These are phyloP conservation scores for Cryptocephalus primarius DNA, from an alignment of 2,888 invertebrate species.

Conservation along the genomic window DNA sequence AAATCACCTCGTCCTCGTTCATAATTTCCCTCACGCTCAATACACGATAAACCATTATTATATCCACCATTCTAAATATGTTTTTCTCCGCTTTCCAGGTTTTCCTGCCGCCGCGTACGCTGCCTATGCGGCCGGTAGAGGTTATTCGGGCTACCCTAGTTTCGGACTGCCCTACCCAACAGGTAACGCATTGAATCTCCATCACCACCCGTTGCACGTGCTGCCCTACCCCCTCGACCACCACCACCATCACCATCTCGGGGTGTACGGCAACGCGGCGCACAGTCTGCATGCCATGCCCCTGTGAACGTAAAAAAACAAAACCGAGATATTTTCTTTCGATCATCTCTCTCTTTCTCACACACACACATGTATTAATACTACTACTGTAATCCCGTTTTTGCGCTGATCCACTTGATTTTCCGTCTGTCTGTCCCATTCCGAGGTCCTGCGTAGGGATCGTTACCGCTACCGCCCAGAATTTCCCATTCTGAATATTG, in stretches of 20 bases:
- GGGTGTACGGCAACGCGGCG: slow-evolving; percentile 44
- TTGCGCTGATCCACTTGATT: too few species aligned
- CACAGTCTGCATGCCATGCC: slow-evolving; percentile 64
- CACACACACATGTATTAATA: too few species aligned
- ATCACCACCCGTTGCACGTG: slow-evolving; percentile 45
- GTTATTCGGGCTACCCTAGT: slow-evolving; percentile 95
- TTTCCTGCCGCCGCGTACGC: slow-evolving; percentile 92
- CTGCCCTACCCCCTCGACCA: slow-evolving; percentile 56
- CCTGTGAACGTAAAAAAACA: slow-evolving; percentile 55
- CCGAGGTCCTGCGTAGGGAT: too few species aligned
- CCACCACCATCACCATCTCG: slow-evolving; percentile 37
- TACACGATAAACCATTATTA: too few species aligned
- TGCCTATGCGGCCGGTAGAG: slow-evolving; percentile 92
- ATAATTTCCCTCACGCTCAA: too few species aligned
- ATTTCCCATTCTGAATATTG: too few species aligned
- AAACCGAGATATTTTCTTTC: neutral
- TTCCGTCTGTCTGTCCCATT: too few species aligned
- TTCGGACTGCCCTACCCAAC: slow-evolving; percentile 96
- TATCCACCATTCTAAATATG: too few species aligned
- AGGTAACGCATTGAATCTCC: slow-evolving; percentile 85
- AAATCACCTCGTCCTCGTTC: too few species aligned
- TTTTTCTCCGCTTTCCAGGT: slow-evolving; percentile 50
- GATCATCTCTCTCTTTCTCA: too few species aligned
- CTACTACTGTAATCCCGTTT: too few species aligned
- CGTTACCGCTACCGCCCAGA: too few species aligned